Evolutionary conservation across 2,888 invertebrate genomes (phyloP).

Genomic region (Cryptocephalus primarius): DNA sequence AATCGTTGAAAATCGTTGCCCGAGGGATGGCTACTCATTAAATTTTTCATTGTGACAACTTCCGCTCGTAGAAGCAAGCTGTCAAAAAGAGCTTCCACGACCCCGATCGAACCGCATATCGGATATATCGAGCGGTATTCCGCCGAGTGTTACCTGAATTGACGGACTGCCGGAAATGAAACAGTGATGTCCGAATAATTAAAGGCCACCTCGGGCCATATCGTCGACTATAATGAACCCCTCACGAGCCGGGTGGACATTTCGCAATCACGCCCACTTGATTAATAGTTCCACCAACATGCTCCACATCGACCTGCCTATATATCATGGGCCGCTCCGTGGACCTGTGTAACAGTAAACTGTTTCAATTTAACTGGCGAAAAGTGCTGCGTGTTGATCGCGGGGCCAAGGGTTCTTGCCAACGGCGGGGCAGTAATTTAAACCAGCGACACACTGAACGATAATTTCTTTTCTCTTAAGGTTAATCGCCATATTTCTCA

Average conservation of each 20-base stretch:
- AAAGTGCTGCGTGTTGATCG: neutral
- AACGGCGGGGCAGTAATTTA: neutral
- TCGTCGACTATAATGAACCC: constrained; percentile 24
- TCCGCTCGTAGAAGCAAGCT: too few species aligned
- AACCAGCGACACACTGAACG: too few species aligned
- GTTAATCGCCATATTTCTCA: too few species aligned
- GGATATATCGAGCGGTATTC: constrained; percentile 4
- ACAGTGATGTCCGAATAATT: constrained; percentile 23
- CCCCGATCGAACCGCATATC: neutral
- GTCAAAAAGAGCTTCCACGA: too few species aligned
- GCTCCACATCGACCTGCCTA: constrained; percentile 34
- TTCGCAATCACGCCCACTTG: constrained; percentile 29
- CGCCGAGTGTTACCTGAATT: constrained; percentile 14
- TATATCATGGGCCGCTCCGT: constrained; percentile 26
- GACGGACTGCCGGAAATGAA: constrained; percentile 25
- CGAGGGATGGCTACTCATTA: too few species aligned
- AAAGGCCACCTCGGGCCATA: constrained; percentile 24
- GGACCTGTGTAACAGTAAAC: constrained; percentile 21
- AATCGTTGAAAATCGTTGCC: too few species aligned
- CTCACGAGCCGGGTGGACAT: constrained; percentile 23
- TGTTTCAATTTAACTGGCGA: constrained; percentile 10
- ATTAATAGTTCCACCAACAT: constrained; percentile 33
- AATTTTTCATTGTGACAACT: too few species aligned
- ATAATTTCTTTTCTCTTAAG: too few species aligned
- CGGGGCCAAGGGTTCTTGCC: neutral